Conservation (phyloP, 1,140 invertebrate genomes). For the Chrysomallon squamiferum region DNA sequence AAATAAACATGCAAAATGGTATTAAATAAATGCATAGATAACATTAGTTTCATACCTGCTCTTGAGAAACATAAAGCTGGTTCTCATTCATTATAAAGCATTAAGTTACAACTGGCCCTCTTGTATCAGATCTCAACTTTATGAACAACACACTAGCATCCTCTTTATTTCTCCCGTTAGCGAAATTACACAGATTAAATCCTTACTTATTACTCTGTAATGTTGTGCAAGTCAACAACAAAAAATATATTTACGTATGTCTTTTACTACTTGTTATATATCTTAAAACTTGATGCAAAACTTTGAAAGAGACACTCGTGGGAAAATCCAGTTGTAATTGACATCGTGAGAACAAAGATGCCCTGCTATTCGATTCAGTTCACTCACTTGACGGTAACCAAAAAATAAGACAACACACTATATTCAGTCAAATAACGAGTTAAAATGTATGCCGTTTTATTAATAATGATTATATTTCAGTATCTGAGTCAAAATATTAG, state of each 20-base stretch:
- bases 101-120: neutral
- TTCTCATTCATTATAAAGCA: constrained; percentile 43
- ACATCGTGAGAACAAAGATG: constrained; percentile 60
- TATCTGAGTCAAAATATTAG: neutral
- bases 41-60: neutral
- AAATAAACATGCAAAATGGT: too few relatives aligned
- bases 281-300: neutral
- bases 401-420: neutral
- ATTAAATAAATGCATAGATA: too few relatives aligned
- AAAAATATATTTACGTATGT: too few relatives aligned
- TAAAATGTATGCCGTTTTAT: too few relatives aligned
- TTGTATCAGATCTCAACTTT: too few relatives aligned
- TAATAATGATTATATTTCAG: too few relatives aligned
- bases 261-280: neutral
- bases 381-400: neutral
- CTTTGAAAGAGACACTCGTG: constrained; percentile 52
- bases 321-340: constrained; percentile 58
- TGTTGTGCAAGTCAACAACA: too few relatives aligned
- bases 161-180: too few relatives aligned
- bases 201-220: too few relatives aligned
- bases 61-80: constrained; percentile 43
- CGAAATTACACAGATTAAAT: too few relatives aligned
- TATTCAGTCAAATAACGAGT: too few relatives aligned
- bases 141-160: too few relatives aligned
- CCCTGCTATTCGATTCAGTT: constrained; percentile 38